These are phyloP conservation scores for Terrapene triunguis DNA, from an alignment of 2,113 vertebrate genomes.

Conservation along the genomic window DNA sequence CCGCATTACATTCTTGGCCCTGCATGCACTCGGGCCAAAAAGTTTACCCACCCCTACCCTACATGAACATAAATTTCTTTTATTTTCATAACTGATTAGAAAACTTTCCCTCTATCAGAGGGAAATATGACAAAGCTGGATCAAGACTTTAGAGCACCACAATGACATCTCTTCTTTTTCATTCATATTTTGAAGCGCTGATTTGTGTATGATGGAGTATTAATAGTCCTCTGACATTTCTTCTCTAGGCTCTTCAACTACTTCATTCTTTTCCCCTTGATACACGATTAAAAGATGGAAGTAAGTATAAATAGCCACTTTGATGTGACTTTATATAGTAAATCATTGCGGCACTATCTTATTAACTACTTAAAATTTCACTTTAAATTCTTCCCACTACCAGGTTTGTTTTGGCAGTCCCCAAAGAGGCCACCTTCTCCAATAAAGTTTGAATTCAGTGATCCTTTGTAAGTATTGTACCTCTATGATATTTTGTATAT, in stretches of 20 bases:
- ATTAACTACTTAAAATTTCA: constrained; percentile 38
- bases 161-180: neutral
- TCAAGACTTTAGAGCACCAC: neutral
- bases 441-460: constrained; percentile 91
- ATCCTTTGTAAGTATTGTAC: constrained; percentile 91
- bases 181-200: neutral
- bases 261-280: constrained; percentile 96
- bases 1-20: too few species aligned
- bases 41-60: neutral
- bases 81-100: neutral
- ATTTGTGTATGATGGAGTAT: neutral
- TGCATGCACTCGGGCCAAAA: too few species aligned
- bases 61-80: rapidly evolving
- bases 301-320: constrained; percentile 83
- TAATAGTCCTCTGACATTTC: constrained; percentile 11
- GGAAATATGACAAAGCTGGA: neutral
- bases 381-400: constrained; percentile 48
- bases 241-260: constrained; percentile 91
- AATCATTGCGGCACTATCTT: neutral
- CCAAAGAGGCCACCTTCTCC: constrained; percentile 96
- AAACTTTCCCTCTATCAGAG: neutral
- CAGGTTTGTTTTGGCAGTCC: constrained; percentile 99
- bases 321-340: neutral
- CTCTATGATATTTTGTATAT: neutral
- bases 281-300: constrained; percentile 97